These are phyloP conservation scores for Brachypodius melanocephalos DNA, from an alignment of 2,113 vertebrate genomes.

Conservation along the genomic window DNA sequence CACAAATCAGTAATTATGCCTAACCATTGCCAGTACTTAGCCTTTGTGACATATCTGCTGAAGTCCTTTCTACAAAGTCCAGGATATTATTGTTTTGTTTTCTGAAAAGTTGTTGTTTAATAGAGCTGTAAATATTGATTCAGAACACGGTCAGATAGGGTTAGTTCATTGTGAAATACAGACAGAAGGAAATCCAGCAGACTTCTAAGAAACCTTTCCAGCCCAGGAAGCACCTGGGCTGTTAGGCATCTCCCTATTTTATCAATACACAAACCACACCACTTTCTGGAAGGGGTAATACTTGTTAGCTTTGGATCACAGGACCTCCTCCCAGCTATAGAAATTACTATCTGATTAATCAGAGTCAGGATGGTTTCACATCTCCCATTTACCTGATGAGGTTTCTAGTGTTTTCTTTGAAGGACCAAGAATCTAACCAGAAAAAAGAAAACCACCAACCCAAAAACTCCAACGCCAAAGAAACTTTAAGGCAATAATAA, in stretches of 20 bases:
- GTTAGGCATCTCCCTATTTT: background rate
- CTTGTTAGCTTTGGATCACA: background rate
- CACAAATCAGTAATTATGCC: background rate
- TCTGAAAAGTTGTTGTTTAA: background rate
- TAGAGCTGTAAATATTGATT: background rate
- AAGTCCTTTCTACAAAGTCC: background rate
- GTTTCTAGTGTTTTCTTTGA: background rate
- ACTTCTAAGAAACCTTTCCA: background rate
- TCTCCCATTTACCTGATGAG: background rate
- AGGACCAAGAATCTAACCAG: background rate
- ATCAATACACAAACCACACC: background rate
- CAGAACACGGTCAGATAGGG: background rate
- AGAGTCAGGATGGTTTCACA: background rate
- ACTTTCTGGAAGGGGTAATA: background rate
- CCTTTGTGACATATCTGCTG: background rate
- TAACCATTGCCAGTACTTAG: background rate
- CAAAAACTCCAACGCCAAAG: background rate
- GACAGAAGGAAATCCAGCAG: background rate
- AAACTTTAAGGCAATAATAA: background rate
- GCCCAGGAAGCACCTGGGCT: background rate
- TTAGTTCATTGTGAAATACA: background rate
- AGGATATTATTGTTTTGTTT: background rate
- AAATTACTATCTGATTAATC: background rate
- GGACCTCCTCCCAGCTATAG: background rate
- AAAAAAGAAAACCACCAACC: rapidly evolving